Conservation (phyloP, 2,888 invertebrate genomes). For the Drosophila mercatorum region DNA sequence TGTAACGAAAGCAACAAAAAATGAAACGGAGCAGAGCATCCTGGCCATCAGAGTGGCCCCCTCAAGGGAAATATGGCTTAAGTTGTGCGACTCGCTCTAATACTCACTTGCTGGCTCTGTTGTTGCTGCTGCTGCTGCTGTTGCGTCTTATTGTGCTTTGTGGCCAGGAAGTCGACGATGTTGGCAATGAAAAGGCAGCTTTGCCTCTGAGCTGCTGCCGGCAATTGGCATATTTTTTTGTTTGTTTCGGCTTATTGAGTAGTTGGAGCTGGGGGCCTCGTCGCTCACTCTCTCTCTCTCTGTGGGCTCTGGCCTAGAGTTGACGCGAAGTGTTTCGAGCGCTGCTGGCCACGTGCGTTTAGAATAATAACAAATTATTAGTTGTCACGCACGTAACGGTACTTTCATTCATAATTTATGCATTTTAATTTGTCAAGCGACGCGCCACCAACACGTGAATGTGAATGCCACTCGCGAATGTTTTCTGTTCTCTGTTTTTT, state of each 20-base stretch:
- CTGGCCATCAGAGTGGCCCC: background rate
- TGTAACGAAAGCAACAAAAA: conserved; percentile 13
- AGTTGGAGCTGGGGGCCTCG: background rate
- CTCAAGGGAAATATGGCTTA: conserved; percentile 58
- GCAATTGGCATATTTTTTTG: conserved; percentile 61
- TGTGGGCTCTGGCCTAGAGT: conserved; percentile 22
- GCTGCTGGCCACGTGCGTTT: conserved; percentile 70
- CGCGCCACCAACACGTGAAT: conserved; percentile 24
- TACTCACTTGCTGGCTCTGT: conserved; percentile 40
- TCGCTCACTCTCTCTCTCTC: background rate
- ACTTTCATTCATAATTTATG: conserved; percentile 82
- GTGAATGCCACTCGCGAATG: conserved; percentile 8
- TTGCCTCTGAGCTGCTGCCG: conserved; percentile 53
- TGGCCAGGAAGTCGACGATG: conserved; percentile 59
- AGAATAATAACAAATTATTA: conserved; percentile 81
- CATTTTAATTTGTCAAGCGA: conserved; percentile 79
- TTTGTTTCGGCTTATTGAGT: conserved; percentile 14
- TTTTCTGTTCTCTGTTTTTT: background rate
- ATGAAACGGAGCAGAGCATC: conserved; percentile 14
- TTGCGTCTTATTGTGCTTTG: conserved; percentile 48
- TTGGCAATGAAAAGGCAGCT: conserved; percentile 62
- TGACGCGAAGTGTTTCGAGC: conserved; percentile 47
- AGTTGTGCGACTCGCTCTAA: conserved; percentile 58
- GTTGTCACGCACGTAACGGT: conserved; percentile 82
- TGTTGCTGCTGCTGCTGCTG: conserved; percentile 4